A percentile compares a stretch with the other conserved stretches of the same genome.
phyloP scores from a whole-genome alignment of 2,797 vertebrate species.

The Onychomys leucogaster region DNA sequence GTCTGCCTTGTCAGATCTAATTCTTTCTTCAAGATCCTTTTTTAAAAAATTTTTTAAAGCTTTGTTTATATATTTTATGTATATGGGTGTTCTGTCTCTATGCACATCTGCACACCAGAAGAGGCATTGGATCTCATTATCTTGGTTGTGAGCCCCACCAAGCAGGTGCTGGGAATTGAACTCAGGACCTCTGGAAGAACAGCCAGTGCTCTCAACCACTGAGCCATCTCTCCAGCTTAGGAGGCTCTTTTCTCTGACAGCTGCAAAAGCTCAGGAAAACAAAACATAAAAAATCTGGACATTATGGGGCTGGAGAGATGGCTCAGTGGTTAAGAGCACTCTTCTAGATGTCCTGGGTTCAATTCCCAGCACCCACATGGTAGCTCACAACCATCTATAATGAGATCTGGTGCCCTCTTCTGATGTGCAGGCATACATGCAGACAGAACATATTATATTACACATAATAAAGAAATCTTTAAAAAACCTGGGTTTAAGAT shows the following conservation, averaged over 20 bases:
- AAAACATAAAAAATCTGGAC: neutral
- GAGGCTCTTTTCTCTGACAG: conserved; percentile 3
- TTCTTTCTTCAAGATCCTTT: neutral
- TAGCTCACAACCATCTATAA: neutral
- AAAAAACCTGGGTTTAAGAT: conserved; percentile 6
- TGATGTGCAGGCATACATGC: neutral
- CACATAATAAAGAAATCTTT: neutral
- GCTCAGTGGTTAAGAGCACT: neutral
- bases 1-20: neutral
- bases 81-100: neutral
- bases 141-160: neutral
- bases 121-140: neutral
- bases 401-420: neutral
- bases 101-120: neutral
- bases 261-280: conserved; percentile 18
- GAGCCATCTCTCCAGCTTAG: neutral
- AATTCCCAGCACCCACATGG: neutral
- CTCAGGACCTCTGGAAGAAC: neutral
- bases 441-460: neutral
- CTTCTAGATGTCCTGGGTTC: neutral
- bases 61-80: neutral
- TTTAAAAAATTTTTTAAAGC: neutral
- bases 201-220: neutral
- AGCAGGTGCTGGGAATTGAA: neutral
- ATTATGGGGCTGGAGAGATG: neutral